A percentile compares a stretch with the other conserved stretches of the same genome.
Conservation (phyloP, 1,140 invertebrate species). For the Trichogramma pretiosum region DNA sequence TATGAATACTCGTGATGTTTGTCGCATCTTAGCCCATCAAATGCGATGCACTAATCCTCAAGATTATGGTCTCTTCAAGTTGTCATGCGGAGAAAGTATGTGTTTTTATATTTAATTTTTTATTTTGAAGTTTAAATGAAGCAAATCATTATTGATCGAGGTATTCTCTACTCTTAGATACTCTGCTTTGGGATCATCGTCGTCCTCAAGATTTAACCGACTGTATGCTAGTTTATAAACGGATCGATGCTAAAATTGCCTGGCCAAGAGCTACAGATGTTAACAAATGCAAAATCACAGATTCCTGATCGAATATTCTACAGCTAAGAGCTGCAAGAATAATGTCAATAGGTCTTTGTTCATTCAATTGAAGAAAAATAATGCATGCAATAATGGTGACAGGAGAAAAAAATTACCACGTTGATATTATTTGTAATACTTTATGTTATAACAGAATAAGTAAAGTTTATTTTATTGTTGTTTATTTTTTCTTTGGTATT, state of each 20-base stretch:
- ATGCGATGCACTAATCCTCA: conserved; percentile 90
- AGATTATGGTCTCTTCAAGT: conserved; percentile 88
- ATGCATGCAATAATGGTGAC: too few relatives aligned
- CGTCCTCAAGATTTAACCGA: conserved; percentile 84
- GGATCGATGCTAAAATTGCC: conserved; percentile 91
- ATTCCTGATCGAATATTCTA: conserved; percentile 6
- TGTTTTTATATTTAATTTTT: conserved; percentile 21
- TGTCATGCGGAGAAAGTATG: conserved; percentile 81
- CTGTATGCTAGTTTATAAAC: conserved; percentile 87
- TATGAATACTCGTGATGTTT: conserved; percentile 84
- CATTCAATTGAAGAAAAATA: too few relatives aligned
- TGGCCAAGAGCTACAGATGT: conserved; percentile 64
- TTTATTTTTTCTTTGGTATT: too few relatives aligned
- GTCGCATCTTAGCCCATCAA: conserved; percentile 86
- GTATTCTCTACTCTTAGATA: conserved; percentile 78
- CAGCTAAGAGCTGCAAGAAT: conserved; percentile 6
- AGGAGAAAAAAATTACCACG: not conserved
- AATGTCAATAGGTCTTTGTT: conserved; percentile 13
- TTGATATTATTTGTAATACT: not conserved
- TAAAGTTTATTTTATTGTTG: too few relatives aligned
- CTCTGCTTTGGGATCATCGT: conserved; percentile 73
- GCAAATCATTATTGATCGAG: conserved; percentile 6
- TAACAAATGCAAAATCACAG: not conserved
- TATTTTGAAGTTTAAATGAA: too few relatives aligned
- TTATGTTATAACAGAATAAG: too few relatives aligned